Evolutionary conservation across 2,888 invertebrate species (phyloP).

Genomic region (Brenthis hecate): DNA sequence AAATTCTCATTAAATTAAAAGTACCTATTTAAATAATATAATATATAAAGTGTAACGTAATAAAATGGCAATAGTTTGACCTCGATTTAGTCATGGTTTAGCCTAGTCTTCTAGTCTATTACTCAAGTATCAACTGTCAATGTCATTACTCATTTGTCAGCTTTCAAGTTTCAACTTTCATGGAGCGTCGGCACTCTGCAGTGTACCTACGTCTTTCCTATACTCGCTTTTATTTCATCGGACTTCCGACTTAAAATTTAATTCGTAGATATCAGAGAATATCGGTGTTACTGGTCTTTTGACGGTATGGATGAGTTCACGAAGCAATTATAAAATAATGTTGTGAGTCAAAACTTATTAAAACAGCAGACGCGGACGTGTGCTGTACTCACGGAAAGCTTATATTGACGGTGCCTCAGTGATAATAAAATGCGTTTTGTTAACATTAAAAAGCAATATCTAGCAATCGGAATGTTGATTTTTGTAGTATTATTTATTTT

Average conservation of each 20-base stretch:
- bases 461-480: constrained; percentile 73
- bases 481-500: constrained; percentile 74
- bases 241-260: constrained; percentile 8
- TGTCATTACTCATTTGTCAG: constrained; percentile 8
- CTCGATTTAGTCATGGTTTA: too few species aligned
- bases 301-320: constrained; percentile 27
- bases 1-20: too few species aligned
- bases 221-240: constrained; percentile 10
- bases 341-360: constrained; percentile 28
- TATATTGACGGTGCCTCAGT: constrained; percentile 34
- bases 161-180: constrained; percentile 25
- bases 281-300: background rate
- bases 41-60: too few species aligned
- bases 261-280: constrained; percentile 5
- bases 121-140: background rate
- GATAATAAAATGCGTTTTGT: constrained; percentile 73
- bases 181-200: constrained; percentile 13
- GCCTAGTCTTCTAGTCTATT: too few species aligned
- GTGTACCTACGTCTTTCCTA: background rate
- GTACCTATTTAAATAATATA: too few species aligned
- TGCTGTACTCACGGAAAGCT: constrained; percentile 26
- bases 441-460: constrained; percentile 75
- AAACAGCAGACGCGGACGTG: constrained; percentile 33
- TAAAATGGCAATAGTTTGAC: too few species aligned
- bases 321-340: constrained; percentile 34